Evolutionary conservation across 2,113 vertebrate species (phyloP).

Genomic region (Lepisosteus osseus): DNA sequence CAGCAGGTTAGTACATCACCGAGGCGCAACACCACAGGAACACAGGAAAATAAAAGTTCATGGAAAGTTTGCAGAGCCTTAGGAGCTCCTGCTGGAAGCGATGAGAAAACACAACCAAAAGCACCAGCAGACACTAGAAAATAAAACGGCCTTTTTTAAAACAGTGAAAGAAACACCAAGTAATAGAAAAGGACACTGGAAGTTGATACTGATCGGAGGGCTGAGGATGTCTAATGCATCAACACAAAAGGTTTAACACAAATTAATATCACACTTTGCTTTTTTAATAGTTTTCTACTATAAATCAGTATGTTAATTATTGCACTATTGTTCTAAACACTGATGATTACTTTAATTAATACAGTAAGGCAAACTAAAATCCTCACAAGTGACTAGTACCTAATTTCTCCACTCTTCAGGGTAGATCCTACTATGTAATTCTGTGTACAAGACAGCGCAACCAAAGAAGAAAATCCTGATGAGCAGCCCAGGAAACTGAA

Average conservation of each 20-base stretch:
- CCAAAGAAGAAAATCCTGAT: background rate
- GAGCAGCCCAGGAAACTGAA: background rate
- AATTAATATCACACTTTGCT: too few species aligned
- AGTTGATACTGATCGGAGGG: too few species aligned
- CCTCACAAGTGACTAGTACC: background rate
- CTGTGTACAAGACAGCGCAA: background rate
- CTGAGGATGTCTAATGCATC: too few species aligned
- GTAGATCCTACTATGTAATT: too few species aligned
- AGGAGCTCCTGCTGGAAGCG: background rate
- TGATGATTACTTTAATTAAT: too few species aligned
- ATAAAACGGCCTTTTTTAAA: too few species aligned
- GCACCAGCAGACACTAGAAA: background rate
- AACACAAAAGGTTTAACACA: too few species aligned
- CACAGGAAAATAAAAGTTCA: background rate
- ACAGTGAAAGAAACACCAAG: too few species aligned
- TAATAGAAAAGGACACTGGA: too few species aligned
- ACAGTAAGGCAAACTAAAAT: too few species aligned
- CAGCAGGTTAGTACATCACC: slow-evolving; percentile 1
- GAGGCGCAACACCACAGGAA: background rate
- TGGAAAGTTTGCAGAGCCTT: background rate
- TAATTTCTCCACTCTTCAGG: background rate
- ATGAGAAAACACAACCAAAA: background rate
- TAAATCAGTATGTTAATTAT: background rate
- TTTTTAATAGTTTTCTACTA: too few species aligned
- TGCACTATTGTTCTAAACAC: background rate